phyloP scores from a whole-genome alignment of 2,113 vertebrate genomes.

The Neoarius graeffei region DNA sequence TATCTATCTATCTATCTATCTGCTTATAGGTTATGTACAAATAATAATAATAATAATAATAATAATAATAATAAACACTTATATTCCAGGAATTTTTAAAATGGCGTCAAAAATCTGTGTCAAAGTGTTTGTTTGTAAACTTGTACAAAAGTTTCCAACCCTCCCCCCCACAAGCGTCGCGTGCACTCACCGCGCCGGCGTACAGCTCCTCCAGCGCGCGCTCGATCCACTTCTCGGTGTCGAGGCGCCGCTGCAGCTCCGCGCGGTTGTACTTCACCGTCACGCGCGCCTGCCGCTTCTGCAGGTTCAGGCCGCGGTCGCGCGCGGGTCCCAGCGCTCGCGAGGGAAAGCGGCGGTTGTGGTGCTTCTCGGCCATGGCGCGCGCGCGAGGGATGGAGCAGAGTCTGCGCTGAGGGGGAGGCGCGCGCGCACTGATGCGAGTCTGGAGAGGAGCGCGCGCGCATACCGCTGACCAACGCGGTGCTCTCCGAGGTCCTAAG shows the following conservation, averaged over 20 bases:
- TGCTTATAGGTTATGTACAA: too few relatives aligned
- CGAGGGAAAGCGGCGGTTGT: slow-evolving; percentile 57
- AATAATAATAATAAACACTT: too few relatives aligned
- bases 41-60: too few relatives aligned
- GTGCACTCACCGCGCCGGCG: slow-evolving; percentile 76
- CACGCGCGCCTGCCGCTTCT: slow-evolving; percentile 82
- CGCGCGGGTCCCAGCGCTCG: slow-evolving; percentile 52
- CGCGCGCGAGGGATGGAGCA: background rate
- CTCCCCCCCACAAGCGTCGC: background rate
- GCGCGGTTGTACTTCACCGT: slow-evolving; percentile 89
- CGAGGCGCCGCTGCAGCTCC: slow-evolving; percentile 85
- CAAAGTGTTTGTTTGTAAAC: too few relatives aligned
- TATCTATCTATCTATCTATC: too few relatives aligned
- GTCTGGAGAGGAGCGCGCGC: background rate
- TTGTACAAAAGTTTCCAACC: background rate
- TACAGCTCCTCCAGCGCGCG: slow-evolving; percentile 79
- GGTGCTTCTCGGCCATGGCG: slow-evolving; percentile 78
- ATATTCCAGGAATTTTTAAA: too few relatives aligned
- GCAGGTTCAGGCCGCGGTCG: slow-evolving; percentile 62
- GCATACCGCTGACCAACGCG: too few relatives aligned
- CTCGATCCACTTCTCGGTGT: slow-evolving; percentile 92
- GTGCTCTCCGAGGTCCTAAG: too few relatives aligned
- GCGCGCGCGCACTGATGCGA: background rate
- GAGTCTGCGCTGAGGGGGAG: background rate
- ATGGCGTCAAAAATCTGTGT: too few relatives aligned